Conservation (phyloP, 2,888 invertebrate genomes). For the Orthosia gothica region DNA sequence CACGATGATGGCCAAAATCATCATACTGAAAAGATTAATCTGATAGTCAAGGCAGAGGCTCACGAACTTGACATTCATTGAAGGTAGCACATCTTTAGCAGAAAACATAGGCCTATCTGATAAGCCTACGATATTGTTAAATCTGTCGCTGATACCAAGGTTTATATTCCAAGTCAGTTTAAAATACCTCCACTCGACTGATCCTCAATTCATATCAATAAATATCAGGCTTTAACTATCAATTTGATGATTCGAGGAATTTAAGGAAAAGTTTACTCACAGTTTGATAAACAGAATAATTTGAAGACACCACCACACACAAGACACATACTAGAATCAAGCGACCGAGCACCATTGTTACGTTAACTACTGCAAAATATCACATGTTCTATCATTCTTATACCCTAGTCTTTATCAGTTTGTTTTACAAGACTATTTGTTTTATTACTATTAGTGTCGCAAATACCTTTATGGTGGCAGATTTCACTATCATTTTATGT, state of each 20-base stretch:
- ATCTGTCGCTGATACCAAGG: no score
- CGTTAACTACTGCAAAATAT: slow-evolving; percentile 16
- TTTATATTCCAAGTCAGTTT: no score
- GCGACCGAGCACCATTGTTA: slow-evolving; percentile 32
- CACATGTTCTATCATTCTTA: slow-evolving; percentile 20
- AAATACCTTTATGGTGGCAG: slow-evolving; percentile 25
- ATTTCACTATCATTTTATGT: slow-evolving; percentile 45
- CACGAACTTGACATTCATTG: background rate
- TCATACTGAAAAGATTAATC: background rate
- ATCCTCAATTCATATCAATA: no score
- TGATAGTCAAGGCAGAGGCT: background rate
- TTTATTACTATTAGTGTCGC: slow-evolving; percentile 25
- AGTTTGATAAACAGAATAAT: slow-evolving; percentile 56
- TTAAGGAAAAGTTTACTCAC: slow-evolving; percentile 41
- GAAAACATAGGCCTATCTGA: background rate
- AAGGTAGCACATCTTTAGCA: background rate
- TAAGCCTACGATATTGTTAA: background rate
- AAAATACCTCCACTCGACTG: no score
- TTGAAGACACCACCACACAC: slow-evolving; percentile 27
- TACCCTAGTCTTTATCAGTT: slow-evolving; percentile 54
- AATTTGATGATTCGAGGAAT: no score
- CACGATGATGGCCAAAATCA: background rate
- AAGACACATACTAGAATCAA: slow-evolving; percentile 29
- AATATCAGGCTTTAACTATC: no score
- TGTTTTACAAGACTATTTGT: slow-evolving; percentile 37